Percentiles rank a stretch among this genome's conserved stretches.
phyloP scores from a whole-genome alignment of 2,113 vertebrate species.

The Eidolon helvum region DNA sequence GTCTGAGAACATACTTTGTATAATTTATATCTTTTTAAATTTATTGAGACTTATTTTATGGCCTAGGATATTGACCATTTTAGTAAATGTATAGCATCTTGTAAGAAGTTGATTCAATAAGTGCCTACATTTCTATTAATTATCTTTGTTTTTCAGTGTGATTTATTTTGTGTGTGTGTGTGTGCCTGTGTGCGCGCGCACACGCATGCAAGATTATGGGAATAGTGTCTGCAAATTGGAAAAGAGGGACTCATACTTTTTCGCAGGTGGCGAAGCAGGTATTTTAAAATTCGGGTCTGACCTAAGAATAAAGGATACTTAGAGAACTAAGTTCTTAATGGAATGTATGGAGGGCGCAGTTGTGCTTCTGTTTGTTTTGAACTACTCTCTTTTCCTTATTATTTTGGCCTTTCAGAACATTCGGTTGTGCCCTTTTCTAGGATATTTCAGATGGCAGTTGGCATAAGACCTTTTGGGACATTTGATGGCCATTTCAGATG shows the following conservation, averaged over 20 bases:
- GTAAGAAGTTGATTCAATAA: background rate
- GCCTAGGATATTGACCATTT: background rate
- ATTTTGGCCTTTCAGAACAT: background rate
- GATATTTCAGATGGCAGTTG: slow-evolving; percentile 6
- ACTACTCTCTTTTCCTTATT: background rate
- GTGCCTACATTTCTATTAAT: background rate
- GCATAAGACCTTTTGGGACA: background rate
- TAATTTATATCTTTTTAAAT: background rate
- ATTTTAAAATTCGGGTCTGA: slow-evolving; percentile 32
- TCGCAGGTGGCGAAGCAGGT: background rate
- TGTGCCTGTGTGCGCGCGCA: no score
- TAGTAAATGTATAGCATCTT: background rate
- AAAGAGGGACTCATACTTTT: background rate
- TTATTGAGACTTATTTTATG: background rate
- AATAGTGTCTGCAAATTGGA: background rate
- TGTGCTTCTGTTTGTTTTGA: background rate
- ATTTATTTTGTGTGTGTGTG: background rate
- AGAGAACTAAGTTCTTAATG: background rate
- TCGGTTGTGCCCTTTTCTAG: background rate
- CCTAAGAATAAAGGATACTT: background rate
- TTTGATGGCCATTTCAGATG: background rate
- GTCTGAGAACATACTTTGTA: background rate
- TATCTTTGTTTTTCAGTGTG: slow-evolving; percentile 21
- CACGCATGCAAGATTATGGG: background rate
- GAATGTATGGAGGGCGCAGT: background rate